These are phyloP conservation scores for Heliconius aoede DNA, from an alignment of 2,888 invertebrate genomes.

Conservation along the genomic window DNA sequence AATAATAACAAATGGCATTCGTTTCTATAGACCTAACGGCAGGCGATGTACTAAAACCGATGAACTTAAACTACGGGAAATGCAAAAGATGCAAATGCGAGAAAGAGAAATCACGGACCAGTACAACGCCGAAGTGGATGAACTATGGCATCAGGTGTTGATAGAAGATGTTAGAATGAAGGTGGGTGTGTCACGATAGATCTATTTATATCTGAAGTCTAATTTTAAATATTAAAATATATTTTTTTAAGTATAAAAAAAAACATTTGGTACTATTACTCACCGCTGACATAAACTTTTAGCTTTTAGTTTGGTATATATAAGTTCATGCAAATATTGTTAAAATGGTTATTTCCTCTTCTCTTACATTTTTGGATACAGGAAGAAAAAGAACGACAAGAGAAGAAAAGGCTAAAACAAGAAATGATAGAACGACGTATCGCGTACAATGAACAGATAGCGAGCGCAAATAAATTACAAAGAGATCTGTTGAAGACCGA, in stretches of 20 bases:
- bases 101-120: slow-evolving; percentile 64
- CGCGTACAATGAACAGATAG: slow-evolving; percentile 74
- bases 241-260: no score
- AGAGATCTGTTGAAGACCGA: slow-evolving; percentile 63
- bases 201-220: no score
- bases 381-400: slow-evolving; percentile 64
- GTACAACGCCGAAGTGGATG: slow-evolving; percentile 60
- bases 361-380: slow-evolving; percentile 44
- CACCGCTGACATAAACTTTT: no score
- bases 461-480: slow-evolving; percentile 66
- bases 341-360: no score
- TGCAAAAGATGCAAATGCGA: slow-evolving; percentile 69
- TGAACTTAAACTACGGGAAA: slow-evolving; percentile 60
- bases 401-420: slow-evolving; percentile 58
- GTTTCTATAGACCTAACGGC: slow-evolving; percentile 65
- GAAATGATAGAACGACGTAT: slow-evolving; percentile 68
- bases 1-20: neutral
- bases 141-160: slow-evolving; percentile 73
- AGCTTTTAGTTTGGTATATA: no score
- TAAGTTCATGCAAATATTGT: no score
- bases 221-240: no score
- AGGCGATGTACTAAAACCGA: slow-evolving; percentile 67
- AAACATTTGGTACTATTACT: no score
- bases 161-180: slow-evolving; percentile 66
- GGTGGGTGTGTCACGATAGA: slow-evolving; percentile 49